phyloP scores from a whole-genome alignment of 1,140 invertebrate species.

The Trichonephila clavipes region DNA sequence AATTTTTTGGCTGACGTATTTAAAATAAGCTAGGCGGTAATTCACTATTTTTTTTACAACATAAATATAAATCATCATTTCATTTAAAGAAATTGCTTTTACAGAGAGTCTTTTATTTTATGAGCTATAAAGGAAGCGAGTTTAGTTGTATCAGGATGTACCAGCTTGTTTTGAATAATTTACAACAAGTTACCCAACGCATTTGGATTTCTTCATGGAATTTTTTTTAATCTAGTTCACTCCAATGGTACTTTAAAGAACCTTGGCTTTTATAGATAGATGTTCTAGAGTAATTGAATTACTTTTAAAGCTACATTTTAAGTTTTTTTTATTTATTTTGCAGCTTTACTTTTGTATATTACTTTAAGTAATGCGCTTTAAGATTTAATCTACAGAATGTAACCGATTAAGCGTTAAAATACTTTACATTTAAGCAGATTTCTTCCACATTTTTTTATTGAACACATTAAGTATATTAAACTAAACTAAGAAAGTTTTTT shows the following conservation, averaged over 20 bases:
- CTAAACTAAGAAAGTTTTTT: no score
- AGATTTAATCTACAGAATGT: no score
- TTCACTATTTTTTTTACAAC: neutral
- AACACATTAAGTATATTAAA: no score
- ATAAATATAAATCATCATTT: neutral
- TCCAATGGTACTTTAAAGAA: neutral
- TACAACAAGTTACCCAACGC: neutral
- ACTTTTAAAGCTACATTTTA: neutral
- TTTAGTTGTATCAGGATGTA: neutral
- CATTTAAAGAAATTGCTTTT: conserved; percentile 14
- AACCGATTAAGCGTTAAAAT: no score
- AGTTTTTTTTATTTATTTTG: no score
- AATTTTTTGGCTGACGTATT: neutral
- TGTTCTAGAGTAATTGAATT: neutral
- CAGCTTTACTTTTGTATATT: no score
- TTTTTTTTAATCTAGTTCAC: neutral
- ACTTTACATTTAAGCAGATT: no score
- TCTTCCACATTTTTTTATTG: no score
- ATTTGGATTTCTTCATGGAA: neutral
- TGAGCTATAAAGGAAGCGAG: neutral
- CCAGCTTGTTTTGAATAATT: conserved; percentile 18
- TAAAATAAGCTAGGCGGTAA: neutral
- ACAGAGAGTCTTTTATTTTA: neutral
- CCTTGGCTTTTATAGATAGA: neutral
- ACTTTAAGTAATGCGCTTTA: no score